A percentile compares a stretch with the other conserved stretches of the same genome.
Conservation (phyloP, 2,888 invertebrate species). For the Eristalis arbustorum region DNA sequence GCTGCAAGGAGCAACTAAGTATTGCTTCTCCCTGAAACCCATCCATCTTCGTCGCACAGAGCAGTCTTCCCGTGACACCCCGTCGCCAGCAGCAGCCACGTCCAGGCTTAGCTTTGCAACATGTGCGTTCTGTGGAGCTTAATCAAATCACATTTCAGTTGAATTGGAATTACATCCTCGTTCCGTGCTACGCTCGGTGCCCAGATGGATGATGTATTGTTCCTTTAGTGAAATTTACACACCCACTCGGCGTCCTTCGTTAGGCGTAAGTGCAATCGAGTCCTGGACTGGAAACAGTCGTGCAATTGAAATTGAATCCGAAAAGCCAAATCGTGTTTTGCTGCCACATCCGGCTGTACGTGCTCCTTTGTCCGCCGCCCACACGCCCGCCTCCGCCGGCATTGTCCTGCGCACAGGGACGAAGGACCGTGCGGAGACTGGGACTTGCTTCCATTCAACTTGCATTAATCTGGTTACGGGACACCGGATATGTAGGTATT, state of each 20-base stretch:
- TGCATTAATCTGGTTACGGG: background rate
- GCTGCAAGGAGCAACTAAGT: background rate
- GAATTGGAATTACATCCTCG: constrained; percentile 31
- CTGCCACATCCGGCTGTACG: constrained; percentile 7
- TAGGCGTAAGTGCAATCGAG: constrained; percentile 47
- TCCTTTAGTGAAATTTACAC: background rate
- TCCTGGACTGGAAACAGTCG: constrained; percentile 16
- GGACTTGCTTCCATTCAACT: background rate
- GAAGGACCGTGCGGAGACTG: background rate
- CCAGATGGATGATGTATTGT: background rate
- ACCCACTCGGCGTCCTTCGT: constrained; percentile 12
- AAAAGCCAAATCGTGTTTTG: constrained; percentile 43
- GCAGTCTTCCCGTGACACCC: no score
- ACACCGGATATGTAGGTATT: background rate
- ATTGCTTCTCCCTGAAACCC: background rate
- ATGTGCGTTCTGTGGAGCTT: constrained; percentile 14
- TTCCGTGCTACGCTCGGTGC: background rate
- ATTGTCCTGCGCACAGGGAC: background rate
- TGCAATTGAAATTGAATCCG: constrained; percentile 52
- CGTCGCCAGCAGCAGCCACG: background rate
- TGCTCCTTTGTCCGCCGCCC: background rate
- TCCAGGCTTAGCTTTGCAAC: background rate
- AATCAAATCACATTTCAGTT: constrained; percentile 35
- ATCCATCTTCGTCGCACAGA: background rate
- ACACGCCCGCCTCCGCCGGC: background rate